phyloP scores from a whole-genome alignment of 2,888 invertebrate genomes.

The Rugalucina vietnamica region DNA sequence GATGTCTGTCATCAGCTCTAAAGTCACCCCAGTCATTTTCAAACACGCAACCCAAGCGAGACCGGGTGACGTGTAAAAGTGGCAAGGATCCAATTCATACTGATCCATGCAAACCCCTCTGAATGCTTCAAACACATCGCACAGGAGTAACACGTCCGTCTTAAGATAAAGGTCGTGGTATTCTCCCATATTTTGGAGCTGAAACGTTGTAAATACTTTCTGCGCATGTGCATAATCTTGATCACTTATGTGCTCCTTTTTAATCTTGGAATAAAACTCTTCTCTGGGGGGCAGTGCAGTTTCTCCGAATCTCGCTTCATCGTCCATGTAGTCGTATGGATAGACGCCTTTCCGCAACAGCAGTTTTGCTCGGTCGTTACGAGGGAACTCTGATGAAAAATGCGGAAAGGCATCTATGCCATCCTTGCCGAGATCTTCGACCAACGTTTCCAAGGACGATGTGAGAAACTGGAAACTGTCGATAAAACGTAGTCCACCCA shows the following conservation, averaged over 20 bases:
- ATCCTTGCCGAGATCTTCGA: not conserved
- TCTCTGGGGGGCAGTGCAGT: not conserved
- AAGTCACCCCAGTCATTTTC: conserved; percentile 33
- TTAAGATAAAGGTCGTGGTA: conserved; percentile 47
- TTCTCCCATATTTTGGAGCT: conserved; percentile 25
- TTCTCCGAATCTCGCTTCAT: conserved; percentile 10
- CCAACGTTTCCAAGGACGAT: conserved; percentile 1
- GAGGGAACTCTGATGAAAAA: not conserved
- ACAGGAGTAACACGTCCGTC: conserved; percentile 33
- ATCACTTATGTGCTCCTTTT: not conserved
- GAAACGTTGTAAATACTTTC: conserved; percentile 21
- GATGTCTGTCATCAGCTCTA: conserved; percentile 49
- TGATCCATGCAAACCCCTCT: conserved; percentile 29
- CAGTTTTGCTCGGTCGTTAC: not conserved
- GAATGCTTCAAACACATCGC: conserved; percentile 46
- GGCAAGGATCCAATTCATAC: conserved; percentile 44
- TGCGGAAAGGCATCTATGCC: not conserved
- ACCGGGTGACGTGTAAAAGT: conserved; percentile 52
- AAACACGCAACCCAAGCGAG: conserved; percentile 33
- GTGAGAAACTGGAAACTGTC: conserved; percentile 33
- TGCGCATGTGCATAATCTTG: conserved; percentile 30
- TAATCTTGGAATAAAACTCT: not conserved
- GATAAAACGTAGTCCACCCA: conserved; percentile 15
- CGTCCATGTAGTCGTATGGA: conserved; percentile 30
- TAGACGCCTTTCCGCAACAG: conserved; percentile 16